phyloP scores from a whole-genome alignment of 2,113 vertebrate genomes.

The Lathamus discolor region DNA sequence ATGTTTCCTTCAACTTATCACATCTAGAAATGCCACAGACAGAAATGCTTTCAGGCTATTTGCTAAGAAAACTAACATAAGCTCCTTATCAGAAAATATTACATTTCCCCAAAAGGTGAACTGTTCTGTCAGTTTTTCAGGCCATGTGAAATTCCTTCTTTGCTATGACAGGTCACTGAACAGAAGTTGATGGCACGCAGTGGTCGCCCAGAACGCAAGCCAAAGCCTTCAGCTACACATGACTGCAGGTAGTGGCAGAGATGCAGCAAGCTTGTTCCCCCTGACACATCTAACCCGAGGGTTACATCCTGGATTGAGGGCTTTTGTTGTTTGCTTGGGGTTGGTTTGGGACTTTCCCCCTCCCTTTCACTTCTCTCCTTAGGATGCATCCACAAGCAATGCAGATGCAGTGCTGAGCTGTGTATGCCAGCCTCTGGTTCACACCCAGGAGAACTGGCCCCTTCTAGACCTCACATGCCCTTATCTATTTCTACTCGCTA shows the following conservation, averaged over 20 bases:
- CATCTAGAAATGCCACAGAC: constrained; percentile 77
- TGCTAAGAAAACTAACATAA: constrained; percentile 84
- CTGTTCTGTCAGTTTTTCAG: constrained; percentile 83
- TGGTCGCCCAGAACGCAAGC: background rate
- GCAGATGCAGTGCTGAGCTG: background rate
- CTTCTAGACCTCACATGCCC: background rate
- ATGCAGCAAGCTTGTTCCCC: background rate
- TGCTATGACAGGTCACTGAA: constrained; percentile 81
- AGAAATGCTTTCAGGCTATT: constrained; percentile 80
- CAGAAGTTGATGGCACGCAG: constrained; percentile 73
- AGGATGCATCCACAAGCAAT: background rate
- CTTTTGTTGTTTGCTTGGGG: background rate
- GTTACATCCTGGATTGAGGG: fast-evolving
- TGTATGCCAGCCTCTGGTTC: background rate
- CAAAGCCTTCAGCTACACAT: constrained; percentile 49
- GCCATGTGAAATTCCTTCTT: constrained; percentile 78
- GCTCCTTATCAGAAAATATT: constrained; percentile 93
- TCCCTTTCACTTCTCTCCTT: background rate
- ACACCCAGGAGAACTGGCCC: background rate
- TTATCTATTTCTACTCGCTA: background rate
- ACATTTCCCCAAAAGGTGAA: constrained; percentile 81
- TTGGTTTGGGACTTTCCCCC: background rate
- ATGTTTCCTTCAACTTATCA: constrained; percentile 82
- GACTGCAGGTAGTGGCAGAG: constrained; percentile 19
- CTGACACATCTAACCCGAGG: background rate